phyloP scores from a whole-genome alignment of 2,888 invertebrate species.

The Allophyes oxyacanthae region DNA sequence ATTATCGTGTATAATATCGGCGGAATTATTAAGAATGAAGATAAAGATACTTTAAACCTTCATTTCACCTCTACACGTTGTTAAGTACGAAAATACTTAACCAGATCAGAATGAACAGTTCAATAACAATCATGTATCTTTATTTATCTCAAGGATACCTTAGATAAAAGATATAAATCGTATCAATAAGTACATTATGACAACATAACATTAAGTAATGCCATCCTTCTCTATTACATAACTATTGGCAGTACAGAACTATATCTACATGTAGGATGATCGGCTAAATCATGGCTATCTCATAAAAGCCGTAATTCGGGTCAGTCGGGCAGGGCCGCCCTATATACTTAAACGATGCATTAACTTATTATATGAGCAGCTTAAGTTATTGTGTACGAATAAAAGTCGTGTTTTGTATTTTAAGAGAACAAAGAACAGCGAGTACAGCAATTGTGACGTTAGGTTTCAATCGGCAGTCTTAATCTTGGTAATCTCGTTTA shows the following conservation, averaged over 20 bases:
- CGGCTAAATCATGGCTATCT: conserved; percentile 10
- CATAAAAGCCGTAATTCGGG: conserved; percentile 41
- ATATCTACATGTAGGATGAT: conserved; percentile 6
- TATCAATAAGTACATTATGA: too few relatives aligned
- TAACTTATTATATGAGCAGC: conserved; percentile 1
- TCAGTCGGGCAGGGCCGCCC: conserved; percentile 32
- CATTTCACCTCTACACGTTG: too few relatives aligned
- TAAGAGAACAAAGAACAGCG: neutral
- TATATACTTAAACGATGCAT: conserved; percentile 7
- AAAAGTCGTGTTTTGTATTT: neutral
- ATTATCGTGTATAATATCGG: too few relatives aligned
- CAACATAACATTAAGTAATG: neutral
- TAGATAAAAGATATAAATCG: too few relatives aligned
- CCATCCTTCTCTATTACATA: neutral
- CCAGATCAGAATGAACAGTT: neutral
- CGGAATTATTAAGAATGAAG: too few relatives aligned
- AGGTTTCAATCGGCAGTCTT: too few relatives aligned
- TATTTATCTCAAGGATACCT: neutral
- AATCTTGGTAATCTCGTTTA: too few relatives aligned
- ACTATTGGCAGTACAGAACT: too few relatives aligned
- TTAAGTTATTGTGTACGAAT: neutral
- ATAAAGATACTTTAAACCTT: too few relatives aligned
- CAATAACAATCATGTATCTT: neutral
- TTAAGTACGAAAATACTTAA: too few relatives aligned
- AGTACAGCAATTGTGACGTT: too few relatives aligned